phyloP scores from a whole-genome alignment of 1,140 invertebrate genomes.

The Dreissena rostriformis region DNA sequence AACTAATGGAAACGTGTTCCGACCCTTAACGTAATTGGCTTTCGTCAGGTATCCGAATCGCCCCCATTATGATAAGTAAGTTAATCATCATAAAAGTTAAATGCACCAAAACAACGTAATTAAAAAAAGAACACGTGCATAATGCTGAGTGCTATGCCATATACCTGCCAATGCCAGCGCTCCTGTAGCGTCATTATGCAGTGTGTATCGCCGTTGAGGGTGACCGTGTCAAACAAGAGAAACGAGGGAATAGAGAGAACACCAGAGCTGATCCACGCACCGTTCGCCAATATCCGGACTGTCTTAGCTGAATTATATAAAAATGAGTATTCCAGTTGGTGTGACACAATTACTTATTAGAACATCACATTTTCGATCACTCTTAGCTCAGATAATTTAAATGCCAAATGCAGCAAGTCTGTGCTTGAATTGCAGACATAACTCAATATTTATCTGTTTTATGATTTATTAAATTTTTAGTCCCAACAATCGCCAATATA shows the following conservation, averaged over 20 bases:
- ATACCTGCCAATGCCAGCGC: conserved; percentile 59
- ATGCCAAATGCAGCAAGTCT: too few species aligned
- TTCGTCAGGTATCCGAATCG: neutral
- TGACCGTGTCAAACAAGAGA: conserved; percentile 45
- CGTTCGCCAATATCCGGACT: conserved; percentile 38
- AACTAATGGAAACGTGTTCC: too few species aligned
- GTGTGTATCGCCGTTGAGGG: neutral
- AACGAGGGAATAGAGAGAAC: conserved; percentile 59
- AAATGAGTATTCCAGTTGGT: too few species aligned
- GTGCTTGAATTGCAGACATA: too few species aligned
- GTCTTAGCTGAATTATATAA: conserved; percentile 16
- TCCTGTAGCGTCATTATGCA: conserved; percentile 44
- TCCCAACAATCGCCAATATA: too few species aligned
- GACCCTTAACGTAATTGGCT: too few species aligned
- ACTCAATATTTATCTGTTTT: too few species aligned
- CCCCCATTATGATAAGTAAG: neutral
- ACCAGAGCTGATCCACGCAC: conserved; percentile 57
- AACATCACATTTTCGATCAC: too few species aligned
- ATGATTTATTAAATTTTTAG: too few species aligned
- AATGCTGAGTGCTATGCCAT: neutral
- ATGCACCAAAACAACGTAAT: neutral
- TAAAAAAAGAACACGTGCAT: neutral
- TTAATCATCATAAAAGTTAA: neutral
- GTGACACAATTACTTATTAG: too few species aligned
- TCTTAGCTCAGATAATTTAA: conserved; percentile 8